Conservation (phyloP, 2,888 invertebrate species). For the Branchellion lobata region DNA sequence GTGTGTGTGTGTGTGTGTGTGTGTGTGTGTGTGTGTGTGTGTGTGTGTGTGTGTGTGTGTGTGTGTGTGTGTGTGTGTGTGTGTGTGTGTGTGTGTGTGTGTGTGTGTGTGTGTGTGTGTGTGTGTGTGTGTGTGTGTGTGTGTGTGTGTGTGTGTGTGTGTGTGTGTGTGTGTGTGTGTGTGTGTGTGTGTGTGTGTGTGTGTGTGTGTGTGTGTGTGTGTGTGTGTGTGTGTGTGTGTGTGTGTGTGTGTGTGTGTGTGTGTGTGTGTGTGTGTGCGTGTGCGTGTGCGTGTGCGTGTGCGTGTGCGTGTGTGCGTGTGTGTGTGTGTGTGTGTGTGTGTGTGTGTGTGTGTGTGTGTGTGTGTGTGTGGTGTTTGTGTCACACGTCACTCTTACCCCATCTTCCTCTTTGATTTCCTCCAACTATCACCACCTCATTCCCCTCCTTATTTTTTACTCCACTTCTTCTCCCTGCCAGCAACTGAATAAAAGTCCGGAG, state of each 20-base stretch:
- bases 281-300: neutral
- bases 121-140: conserved; percentile 52
- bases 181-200: too few species aligned
- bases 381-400: too few species aligned
- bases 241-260: neutral
- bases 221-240: neutral
- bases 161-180: neutral
- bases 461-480: too few species aligned
- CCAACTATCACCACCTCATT: neutral
- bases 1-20: neutral
- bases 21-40: too few species aligned
- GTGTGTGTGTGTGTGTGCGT: conserved; percentile 52
- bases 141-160: neutral
- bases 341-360: neutral
- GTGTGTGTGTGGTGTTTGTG: neutral
- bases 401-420: neutral
- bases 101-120: too few species aligned
- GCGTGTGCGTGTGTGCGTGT: neutral
- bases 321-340: neutral
- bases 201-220: conserved; percentile 52
- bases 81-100: neutral
- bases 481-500: conserved; percentile 87
- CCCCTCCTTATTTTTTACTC: too few species aligned
- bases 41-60: conserved; percentile 52
- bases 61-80: too few species aligned